These are phyloP conservation scores for Sphaeramia orbicularis DNA, from an alignment of 2,797 vertebrate species.

Conservation along the genomic window DNA sequence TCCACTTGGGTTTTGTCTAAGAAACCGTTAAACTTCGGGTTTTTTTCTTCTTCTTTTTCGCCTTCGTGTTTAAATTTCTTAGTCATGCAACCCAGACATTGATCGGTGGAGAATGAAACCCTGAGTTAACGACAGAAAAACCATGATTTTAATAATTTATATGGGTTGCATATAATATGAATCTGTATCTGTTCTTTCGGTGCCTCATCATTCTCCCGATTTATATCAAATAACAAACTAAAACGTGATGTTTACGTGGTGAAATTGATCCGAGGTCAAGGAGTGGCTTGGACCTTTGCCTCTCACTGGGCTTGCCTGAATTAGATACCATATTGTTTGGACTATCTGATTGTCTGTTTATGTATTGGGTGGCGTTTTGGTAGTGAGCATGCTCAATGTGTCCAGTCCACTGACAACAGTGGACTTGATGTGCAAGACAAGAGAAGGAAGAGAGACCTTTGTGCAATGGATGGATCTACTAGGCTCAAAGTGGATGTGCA, in stretches of 20 bases:
- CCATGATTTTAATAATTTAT: slow-evolving; percentile 12
- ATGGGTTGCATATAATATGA: slow-evolving; percentile 2
- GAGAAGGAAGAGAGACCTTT: neutral
- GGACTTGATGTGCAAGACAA: neutral
- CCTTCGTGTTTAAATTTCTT: slow-evolving; percentile 11
- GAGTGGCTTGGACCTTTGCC: slow-evolving; percentile 6
- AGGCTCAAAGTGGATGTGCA: too few species aligned
- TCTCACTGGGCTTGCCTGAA: slow-evolving; percentile 8
- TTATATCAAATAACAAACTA: slow-evolving; percentile 14
- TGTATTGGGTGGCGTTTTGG: slow-evolving; percentile 46
- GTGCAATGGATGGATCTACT: too few species aligned
- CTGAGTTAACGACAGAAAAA: slow-evolving; percentile 5
- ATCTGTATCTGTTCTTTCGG: slow-evolving; percentile 9
- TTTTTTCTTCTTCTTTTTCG: neutral
- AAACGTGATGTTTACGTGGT: slow-evolving; percentile 37
- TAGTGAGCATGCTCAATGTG: slow-evolving; percentile 35
- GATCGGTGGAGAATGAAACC: slow-evolving; percentile 14
- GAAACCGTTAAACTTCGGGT: slow-evolving; percentile 29
- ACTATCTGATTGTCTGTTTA: slow-evolving; percentile 43
- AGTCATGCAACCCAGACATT: slow-evolving; percentile 7
- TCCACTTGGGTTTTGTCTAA: slow-evolving; percentile 52
- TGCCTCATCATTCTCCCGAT: neutral
- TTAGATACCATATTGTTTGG: slow-evolving; percentile 44
- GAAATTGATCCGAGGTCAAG: slow-evolving; percentile 45
- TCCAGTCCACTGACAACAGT: slow-evolving; percentile 26